Conservation (phyloP, 1,140 invertebrate species). For the Eueides isabella region DNA sequence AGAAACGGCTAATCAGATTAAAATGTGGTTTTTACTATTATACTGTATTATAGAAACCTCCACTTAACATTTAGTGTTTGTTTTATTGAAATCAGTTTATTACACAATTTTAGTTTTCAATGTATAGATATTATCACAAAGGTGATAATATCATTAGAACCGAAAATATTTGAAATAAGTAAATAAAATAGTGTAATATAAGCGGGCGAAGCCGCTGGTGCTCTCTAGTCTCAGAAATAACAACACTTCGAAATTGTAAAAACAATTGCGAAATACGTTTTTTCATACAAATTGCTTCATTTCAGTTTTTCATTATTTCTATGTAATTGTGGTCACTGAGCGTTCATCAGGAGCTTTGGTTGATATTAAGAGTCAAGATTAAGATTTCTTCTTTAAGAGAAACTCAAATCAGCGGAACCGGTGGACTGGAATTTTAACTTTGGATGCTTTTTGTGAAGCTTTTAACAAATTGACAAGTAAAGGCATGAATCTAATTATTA, state of each 20-base stretch:
- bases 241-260: background rate
- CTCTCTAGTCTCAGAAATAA: too few relatives aligned
- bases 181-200: too few relatives aligned
- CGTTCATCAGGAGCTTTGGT: conserved; percentile 8
- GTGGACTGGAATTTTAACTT: background rate
- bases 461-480: background rate
- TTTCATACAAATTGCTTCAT: background rate
- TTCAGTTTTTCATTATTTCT: conserved; percentile 13
- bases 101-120: too few relatives aligned
- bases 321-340: conserved; percentile 10
- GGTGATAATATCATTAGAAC: too few relatives aligned
- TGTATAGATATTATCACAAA: too few relatives aligned
- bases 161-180: too few relatives aligned
- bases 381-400: conserved; percentile 9
- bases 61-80: too few relatives aligned
- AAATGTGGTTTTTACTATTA: too few relatives aligned
- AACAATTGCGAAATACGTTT: conserved; percentile 4
- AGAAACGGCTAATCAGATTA: too few relatives aligned
- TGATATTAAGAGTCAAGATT: conserved; percentile 8
- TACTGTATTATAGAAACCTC: too few relatives aligned
- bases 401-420: background rate
- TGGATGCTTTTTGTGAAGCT: background rate
- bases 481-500: background rate
- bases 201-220: too few relatives aligned
- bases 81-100: too few relatives aligned